These are phyloP conservation scores for Liposcelis brunnea DNA, from an alignment of 2,888 invertebrate species.

Conservation along the genomic window DNA sequence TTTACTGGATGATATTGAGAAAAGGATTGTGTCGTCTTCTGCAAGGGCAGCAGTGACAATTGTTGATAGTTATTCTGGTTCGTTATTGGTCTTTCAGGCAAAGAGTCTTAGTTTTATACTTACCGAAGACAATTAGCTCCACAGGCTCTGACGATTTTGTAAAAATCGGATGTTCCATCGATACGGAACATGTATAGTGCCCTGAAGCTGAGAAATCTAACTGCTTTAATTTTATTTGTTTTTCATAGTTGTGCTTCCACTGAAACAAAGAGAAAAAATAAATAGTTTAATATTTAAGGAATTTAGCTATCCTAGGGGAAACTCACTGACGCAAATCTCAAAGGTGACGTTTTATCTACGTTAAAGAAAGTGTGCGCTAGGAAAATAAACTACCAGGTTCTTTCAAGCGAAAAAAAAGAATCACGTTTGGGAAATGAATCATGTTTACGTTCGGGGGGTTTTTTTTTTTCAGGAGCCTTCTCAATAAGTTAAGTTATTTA, in stretches of 20 bases:
- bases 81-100: too few relatives aligned
- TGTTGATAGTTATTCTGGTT: too few relatives aligned
- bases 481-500: too few relatives aligned
- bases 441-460: too few relatives aligned
- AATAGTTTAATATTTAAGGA: neutral
- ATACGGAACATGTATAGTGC: slow-evolving; percentile 64
- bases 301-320: slow-evolving; percentile 3
- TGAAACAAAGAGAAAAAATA: slow-evolving; percentile 26
- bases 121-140: slow-evolving; percentile 64
- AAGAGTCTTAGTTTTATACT: too few relatives aligned
- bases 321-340: slow-evolving; percentile 7
- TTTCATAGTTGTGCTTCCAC: slow-evolving; percentile 46
- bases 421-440: too few relatives aligned
- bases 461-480: too few relatives aligned
- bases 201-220: slow-evolving; percentile 64
- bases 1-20: too few relatives aligned
- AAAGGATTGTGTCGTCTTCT: too few relatives aligned
- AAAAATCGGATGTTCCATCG: slow-evolving; percentile 64
- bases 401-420: neutral
- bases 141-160: slow-evolving; percentile 61
- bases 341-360: slow-evolving; percentile 1
- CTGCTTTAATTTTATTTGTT: slow-evolving; percentile 50
- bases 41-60: too few relatives aligned
- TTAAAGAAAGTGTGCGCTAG: slow-evolving; percentile 1
- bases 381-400: neutral